Base-by-base conservation (phyloP, 2,888 invertebrate species). In the Omphaloscelis lunosa region DNA sequence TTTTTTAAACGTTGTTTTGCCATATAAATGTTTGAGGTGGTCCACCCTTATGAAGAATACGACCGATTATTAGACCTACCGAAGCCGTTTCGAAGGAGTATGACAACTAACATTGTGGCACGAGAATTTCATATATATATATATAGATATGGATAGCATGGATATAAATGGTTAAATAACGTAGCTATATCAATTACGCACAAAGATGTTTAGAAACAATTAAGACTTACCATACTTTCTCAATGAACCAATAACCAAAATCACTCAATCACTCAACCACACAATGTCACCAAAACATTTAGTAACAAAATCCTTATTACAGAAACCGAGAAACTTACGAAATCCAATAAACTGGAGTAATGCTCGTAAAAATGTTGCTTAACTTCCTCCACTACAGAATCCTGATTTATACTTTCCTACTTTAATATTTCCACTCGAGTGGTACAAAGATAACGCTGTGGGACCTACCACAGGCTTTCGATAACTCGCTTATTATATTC, bases 291-390 rank as follows among this genome's bases (percentile, higher is more conserved):
- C 66, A 75, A 75, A 78, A 80, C 80, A 86, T 83, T 79, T 77
- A 86, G 73, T 79, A 86, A 85, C 85, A 75, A 84, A 85, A 80
- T 75, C 69, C 74, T 85, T 82, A 84, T 79, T 77, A 79, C 73
- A 39, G 63, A 75, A 82, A 77, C 75, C 80, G 65, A 73, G 76
- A 72, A 86, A 86, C 72, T 85, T 53, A 75, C 78, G 68, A 77
- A 86, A 88, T 87, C 88, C 81, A 87, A 89, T 87, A 88, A 87
- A 88, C 79, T 81, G 29, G 53, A 77, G 86, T 85, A 86, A 84
- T 77, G 80, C 86, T 89, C 87, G 87, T 87, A 89, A 90, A 91
- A 91, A 88, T 90, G 91, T 90, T 87, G 86, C 89, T 90, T 84
- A 89, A 86, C 83, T 88, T 87, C 82, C 86, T 82, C 86, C 81